Evolutionary conservation across 2,113 vertebrate genomes (phyloP), one percentile per base, ranked within the genome.

Genomic region (Microtus oregoni): DNA sequence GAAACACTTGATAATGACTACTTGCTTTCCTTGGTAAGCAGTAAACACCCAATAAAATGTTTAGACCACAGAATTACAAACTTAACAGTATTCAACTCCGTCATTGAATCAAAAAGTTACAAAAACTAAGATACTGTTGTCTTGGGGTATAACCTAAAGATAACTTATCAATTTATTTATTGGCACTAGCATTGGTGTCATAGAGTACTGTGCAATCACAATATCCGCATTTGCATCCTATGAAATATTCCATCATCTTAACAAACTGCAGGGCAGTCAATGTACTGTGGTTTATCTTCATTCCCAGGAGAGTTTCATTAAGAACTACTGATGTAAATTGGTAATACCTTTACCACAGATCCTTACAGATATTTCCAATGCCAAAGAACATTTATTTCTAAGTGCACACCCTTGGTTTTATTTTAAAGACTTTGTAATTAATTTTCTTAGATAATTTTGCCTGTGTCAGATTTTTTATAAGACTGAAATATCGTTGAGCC

Each of bases 221-320:
- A 94, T 97, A 97, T 96, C 97, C 81, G 87, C 98, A 98, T 91
- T 96, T 98, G 98, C 97, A 98, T 98, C 97, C 96, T 98, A 98
- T 99, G 98, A 99, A 99, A 99, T 98, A 99, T 98, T 98, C 98
- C 98, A 99, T 96, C 94, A 99, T 98, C 98, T 98, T 98, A 98
- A 98, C 98, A 98, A 98, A 98, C 97, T 98, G 98, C 97, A 97
- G 97, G 96, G 89, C 98, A 98, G 98, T 98, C 98, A 97, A 98
- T 98, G 98, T 99, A 98, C 98, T 98, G 95, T 98, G 97, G 98
- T 97, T 98, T 98, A 97, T 98, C 98, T 97, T 98, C 97, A 98
- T 96, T 97, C 75, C 94, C 72, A 77, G 38, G n/a, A 96, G 96
- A 95, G 77, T 97, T 97, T 97, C 94, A 95, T 97, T 98, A 96